phyloP scores from a whole-genome alignment of 1,140 invertebrate genomes.

The Drosophila parabipectinata region DNA sequence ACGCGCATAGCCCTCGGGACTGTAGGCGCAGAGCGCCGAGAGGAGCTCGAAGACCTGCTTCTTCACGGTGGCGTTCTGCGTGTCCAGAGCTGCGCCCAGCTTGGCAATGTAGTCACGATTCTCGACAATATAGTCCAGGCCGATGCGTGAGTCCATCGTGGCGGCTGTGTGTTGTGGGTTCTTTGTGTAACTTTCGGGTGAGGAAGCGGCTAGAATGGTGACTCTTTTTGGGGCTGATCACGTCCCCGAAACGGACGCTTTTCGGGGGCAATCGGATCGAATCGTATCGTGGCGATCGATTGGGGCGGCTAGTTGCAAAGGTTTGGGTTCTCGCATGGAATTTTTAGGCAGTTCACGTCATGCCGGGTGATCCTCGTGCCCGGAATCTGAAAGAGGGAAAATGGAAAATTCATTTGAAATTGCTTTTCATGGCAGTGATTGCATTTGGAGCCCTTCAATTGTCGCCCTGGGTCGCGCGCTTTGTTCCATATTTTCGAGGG shows the following conservation, averaged over 20 bases:
- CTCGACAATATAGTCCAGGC: slow-evolving; percentile 96
- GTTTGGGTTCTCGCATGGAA: slow-evolving; percentile 61
- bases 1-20: slow-evolving; percentile 91
- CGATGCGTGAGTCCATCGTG: slow-evolving; percentile 93
- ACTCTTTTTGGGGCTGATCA: slow-evolving; percentile 11
- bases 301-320: slow-evolving; percentile 57
- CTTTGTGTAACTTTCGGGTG: slow-evolving; percentile 1
- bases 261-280: slow-evolving; percentile 37
- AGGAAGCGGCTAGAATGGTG: background rate
- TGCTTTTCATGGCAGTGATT: slow-evolving; percentile 31
- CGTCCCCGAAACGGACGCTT: slow-evolving; percentile 26
- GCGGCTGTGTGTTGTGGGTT: slow-evolving; percentile 10
- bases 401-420: slow-evolving; percentile 37
- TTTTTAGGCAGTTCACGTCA: slow-evolving; percentile 69
- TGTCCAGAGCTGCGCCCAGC: slow-evolving; percentile 94
- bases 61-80: slow-evolving; percentile 93
- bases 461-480: slow-evolving; percentile 40
- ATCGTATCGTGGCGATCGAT: slow-evolving; percentile 54
- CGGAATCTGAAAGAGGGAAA: slow-evolving; percentile 61
- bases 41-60: slow-evolving; percentile 96
- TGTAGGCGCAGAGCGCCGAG: slow-evolving; percentile 95
- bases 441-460: slow-evolving; percentile 61
- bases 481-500: slow-evolving; percentile 60
- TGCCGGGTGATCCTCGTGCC: slow-evolving; percentile 60
- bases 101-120: slow-evolving; percentile 96